phyloP scores from a whole-genome alignment of 2,888 invertebrate species.

The Rhingia rostrata region DNA sequence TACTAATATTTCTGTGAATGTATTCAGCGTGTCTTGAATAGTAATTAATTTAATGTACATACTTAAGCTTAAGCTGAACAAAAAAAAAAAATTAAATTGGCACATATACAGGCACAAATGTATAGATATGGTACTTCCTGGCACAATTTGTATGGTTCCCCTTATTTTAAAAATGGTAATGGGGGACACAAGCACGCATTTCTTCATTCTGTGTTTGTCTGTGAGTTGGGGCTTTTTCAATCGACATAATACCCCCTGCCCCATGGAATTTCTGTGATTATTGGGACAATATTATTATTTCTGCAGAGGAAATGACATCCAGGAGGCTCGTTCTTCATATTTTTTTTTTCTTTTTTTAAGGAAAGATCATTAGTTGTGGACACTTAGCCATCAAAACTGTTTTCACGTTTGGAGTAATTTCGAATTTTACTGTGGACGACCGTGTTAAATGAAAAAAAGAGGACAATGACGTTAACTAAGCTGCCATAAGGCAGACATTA shows the following conservation, averaged over 20 bases:
- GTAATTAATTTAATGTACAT: constrained; percentile 63
- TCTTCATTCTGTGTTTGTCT: not conserved
- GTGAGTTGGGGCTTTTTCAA: constrained; percentile 3
- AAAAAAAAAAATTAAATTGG: constrained; percentile 48
- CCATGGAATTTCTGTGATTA: constrained; percentile 17
- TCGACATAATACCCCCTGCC: not conserved
- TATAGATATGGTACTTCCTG: constrained; percentile 38
- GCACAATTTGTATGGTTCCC: constrained; percentile 32
- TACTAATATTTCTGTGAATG: constrained; percentile 33
- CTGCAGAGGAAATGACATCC: not conserved
- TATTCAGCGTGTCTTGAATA: constrained; percentile 62
- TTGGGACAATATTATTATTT: constrained; percentile 24
- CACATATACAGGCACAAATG: constrained; percentile 30
- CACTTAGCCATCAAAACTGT: too few relatives aligned
- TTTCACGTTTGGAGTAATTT: too few relatives aligned
- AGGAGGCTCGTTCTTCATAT: constrained; percentile 2
- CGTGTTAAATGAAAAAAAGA: too few relatives aligned
- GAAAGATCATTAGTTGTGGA: too few relatives aligned
- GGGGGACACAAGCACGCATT: constrained; percentile 30
- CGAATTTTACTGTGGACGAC: too few relatives aligned
- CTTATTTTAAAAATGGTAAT: constrained; percentile 31
- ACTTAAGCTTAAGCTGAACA: constrained; percentile 27
- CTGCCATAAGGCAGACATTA: too few relatives aligned
- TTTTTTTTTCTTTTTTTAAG: too few relatives aligned
- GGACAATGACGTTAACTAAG: too few relatives aligned